Percentiles rank a stretch among this genome's conserved stretches.
Evolutionary conservation across 2,888 invertebrate species (phyloP).

Genomic region (Spilosoma lubricipeda): DNA sequence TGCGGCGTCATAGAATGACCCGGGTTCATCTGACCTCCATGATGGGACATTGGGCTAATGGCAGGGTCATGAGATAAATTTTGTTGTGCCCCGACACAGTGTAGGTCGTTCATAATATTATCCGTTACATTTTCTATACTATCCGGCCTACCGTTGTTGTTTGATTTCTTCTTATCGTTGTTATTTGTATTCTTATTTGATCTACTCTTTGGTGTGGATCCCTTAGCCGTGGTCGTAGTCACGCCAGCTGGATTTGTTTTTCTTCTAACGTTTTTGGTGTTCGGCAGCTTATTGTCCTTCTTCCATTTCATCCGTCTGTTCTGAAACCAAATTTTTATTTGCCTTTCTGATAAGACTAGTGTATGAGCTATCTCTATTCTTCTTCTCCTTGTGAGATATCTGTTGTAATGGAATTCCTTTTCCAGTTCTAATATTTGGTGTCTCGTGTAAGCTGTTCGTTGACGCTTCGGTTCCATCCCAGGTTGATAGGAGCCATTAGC

Average conservation of each 20-base stretch:
- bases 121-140: slow-evolving; percentile 89
- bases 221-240: slow-evolving; percentile 86
- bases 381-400: slow-evolving; percentile 97
- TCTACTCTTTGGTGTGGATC: slow-evolving; percentile 89
- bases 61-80: slow-evolving; percentile 80
- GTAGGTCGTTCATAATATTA: slow-evolving; percentile 87
- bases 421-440: slow-evolving; percentile 99
- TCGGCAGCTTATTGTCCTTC: slow-evolving; percentile 94
- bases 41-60: slow-evolving; percentile 84
- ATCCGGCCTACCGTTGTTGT: slow-evolving; percentile 86
- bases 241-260: slow-evolving; percentile 92
- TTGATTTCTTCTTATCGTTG: slow-evolving; percentile 84
- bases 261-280: slow-evolving; percentile 91
- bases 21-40: slow-evolving; percentile 78
- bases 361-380: slow-evolving; percentile 99
- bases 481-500: slow-evolving; percentile 95
- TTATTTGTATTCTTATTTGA: slow-evolving; percentile 86
- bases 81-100: slow-evolving; percentile 84
- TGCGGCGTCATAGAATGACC: slow-evolving; percentile 86
- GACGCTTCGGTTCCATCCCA: slow-evolving; percentile 98
- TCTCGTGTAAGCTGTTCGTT: slow-evolving; percentile 98
- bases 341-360: slow-evolving; percentile 95
- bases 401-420: slow-evolving; percentile 99
- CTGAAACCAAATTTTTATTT: slow-evolving; percentile 96
- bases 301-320: slow-evolving; percentile 93